Evolutionary conservation across 2,113 vertebrate species (phyloP).

Genomic region (cat (Felis catus)): DNA sequence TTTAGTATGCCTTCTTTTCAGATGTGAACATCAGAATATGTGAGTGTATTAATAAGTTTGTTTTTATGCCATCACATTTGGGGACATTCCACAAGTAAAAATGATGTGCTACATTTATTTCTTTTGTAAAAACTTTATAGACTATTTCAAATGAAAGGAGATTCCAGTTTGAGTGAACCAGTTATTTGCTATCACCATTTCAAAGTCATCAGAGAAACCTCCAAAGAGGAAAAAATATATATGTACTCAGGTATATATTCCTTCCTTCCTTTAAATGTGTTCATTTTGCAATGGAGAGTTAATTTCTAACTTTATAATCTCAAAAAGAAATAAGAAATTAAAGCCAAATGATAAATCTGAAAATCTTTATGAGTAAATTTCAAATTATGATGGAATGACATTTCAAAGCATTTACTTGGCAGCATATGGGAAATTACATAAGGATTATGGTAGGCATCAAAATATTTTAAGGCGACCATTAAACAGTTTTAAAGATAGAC

Average conservation of each 20-base stretch:
- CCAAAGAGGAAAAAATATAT: conserved; percentile 1
- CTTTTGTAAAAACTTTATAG: conserved; percentile 48
- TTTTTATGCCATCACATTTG: conserved; percentile 46
- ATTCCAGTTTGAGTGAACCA: not conserved
- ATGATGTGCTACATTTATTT: not conserved
- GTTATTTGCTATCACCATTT: conserved; percentile 16
- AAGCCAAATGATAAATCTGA: conserved; percentile 64
- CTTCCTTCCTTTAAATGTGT: conserved; percentile 15
- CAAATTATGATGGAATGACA: conserved; percentile 58
- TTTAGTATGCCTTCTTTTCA: not conserved
- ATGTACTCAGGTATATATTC: conserved; percentile 16
- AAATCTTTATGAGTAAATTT: conserved; percentile 68
- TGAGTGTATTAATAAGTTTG: conserved; percentile 12
- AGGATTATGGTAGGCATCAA: conserved; percentile 67
- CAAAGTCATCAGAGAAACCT: conserved; percentile 4
- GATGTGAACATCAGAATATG: not conserved
- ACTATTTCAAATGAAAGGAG: conserved; percentile 8
- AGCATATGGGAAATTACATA: conserved; percentile 65
- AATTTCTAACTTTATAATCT: conserved; percentile 56
- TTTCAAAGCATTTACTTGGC: conserved; percentile 63
- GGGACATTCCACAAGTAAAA: not conserved
- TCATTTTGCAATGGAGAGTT: conserved; percentile 37
- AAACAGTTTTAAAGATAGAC: conserved; percentile 62
- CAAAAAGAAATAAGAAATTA: conserved; percentile 64
- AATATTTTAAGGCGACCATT: conserved; percentile 74